Conservation (phyloP, 2,888 invertebrate species). For the Podabrus alpinus region DNA sequence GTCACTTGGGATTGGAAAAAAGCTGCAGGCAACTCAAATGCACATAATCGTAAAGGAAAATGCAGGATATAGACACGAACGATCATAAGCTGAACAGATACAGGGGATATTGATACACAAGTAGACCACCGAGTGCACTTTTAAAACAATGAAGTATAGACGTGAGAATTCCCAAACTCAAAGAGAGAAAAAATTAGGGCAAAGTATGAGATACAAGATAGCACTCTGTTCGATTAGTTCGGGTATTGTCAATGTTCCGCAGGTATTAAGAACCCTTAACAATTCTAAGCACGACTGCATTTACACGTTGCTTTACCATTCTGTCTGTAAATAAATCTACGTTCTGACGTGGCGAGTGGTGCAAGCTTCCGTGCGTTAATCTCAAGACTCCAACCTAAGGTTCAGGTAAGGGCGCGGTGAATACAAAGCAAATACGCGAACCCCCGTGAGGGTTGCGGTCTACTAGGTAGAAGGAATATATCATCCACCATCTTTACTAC, state of each 20-base stretch:
- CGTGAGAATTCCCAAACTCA: constrained; percentile 10
- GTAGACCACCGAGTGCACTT: constrained; percentile 17
- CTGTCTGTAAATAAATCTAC: constrained; percentile 31
- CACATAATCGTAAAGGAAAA: constrained; percentile 7
- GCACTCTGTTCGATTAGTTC: constrained; percentile 29
- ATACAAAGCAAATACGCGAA: constrained; percentile 24
- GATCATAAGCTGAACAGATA: constrained; percentile 4
- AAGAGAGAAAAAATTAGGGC: constrained; percentile 5
- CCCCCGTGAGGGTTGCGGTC: constrained; percentile 24
- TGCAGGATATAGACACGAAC: not conserved
- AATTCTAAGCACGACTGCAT: constrained; percentile 28
- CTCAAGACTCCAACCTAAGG: constrained; percentile 16
- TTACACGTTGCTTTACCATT: constrained; percentile 32
- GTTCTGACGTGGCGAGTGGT: constrained; percentile 25
- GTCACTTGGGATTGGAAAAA: not conserved
- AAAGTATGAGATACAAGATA: constrained; percentile 6
- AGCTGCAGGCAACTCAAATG: constrained; percentile 12
- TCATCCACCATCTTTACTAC: constrained; percentile 24
- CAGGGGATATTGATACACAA: constrained; percentile 9
- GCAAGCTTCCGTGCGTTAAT: constrained; percentile 29
- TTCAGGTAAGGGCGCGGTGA: constrained; percentile 22
- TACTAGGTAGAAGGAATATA: constrained; percentile 25
- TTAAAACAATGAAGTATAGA: constrained; percentile 18
- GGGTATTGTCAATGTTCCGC: constrained; percentile 21
- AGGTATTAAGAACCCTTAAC: constrained; percentile 15